These are phyloP conservation scores for Valencia hispanica DNA, from an alignment of 2,797 vertebrate species.

Conservation along the genomic window DNA sequence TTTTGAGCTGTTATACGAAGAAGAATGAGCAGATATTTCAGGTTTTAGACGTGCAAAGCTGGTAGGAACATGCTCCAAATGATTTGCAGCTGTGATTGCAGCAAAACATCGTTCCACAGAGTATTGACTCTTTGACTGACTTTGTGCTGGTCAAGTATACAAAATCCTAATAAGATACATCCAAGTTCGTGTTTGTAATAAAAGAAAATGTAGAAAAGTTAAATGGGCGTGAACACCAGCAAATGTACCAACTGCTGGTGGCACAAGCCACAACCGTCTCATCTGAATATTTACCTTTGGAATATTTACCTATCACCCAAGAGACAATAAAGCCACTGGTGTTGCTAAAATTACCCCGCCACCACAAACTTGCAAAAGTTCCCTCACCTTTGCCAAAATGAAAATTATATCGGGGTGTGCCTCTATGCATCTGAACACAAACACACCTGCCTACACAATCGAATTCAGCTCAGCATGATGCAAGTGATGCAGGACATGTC, in stretches of 20 bases:
- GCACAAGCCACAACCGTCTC: neutral
- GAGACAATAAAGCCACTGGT: neutral
- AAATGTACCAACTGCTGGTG: neutral
- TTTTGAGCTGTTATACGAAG: too few species aligned
- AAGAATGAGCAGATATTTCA: neutral
- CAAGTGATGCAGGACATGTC: slow-evolving; percentile 55
- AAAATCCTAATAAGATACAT: neutral
- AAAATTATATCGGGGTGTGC: slow-evolving; percentile 32
- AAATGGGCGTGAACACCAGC: neutral
- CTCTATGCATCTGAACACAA: slow-evolving; percentile 21
- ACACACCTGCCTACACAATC: slow-evolving; percentile 19
- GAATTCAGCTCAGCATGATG: slow-evolving; percentile 39
- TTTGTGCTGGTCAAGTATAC: too few species aligned
- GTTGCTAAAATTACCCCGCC: slow-evolving; percentile 9
- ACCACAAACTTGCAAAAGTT: slow-evolving; percentile 21
- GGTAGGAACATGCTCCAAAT: neutral
- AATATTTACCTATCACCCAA: neutral
- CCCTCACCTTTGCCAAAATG: slow-evolving; percentile 34
- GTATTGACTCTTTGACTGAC: neutral
- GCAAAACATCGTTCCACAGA: neutral
- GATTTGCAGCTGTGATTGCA: neutral
- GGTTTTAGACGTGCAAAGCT: neutral
- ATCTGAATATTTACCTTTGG: neutral
- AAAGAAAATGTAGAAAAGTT: neutral
- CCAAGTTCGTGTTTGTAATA: neutral